A percentile compares a stretch with the other conserved stretches of the same genome.
Conservation (phyloP, 2,113 vertebrate genomes). For the Ptychochromis oligacanthus region DNA sequence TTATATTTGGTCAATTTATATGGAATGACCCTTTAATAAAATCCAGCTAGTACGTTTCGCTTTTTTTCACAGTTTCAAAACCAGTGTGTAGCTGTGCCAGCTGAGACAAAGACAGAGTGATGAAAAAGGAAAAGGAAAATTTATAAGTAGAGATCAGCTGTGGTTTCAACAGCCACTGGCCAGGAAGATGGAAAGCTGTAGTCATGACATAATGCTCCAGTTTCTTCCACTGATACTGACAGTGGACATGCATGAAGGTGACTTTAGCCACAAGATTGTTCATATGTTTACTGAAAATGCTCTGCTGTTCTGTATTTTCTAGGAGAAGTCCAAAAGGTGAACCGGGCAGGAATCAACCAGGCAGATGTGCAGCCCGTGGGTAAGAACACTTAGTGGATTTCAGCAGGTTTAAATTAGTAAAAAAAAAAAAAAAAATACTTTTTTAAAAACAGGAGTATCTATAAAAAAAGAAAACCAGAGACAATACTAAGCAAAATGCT, state of each 20-base stretch:
- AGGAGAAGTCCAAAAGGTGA: slow-evolving; percentile 77
- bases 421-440: too few species aligned
- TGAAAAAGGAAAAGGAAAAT: too few species aligned
- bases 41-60: neutral
- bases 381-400: slow-evolving; percentile 43
- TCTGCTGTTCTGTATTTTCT: neutral
- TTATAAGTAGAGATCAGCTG: too few species aligned
- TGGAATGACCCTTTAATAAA: neutral
- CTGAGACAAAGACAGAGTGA: neutral
- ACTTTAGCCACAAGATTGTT: neutral
- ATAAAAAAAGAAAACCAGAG: too few species aligned
- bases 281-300: neutral
- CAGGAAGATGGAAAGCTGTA: neutral
- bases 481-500: too few species aligned
- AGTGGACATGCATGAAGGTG: neutral
- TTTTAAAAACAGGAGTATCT: too few species aligned
- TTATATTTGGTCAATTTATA: too few species aligned
- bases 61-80: neutral
- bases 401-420: too few species aligned
- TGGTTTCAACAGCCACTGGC: too few species aligned
- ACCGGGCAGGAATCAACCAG: slow-evolving; percentile 80
- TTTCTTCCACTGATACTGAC: neutral
- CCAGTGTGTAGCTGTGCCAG: neutral
- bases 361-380: slow-evolving; percentile 80
- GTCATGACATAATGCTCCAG: too few species aligned